phyloP scores from a whole-genome alignment of 2,113 vertebrate species.

The Barnardius zonarius region DNA sequence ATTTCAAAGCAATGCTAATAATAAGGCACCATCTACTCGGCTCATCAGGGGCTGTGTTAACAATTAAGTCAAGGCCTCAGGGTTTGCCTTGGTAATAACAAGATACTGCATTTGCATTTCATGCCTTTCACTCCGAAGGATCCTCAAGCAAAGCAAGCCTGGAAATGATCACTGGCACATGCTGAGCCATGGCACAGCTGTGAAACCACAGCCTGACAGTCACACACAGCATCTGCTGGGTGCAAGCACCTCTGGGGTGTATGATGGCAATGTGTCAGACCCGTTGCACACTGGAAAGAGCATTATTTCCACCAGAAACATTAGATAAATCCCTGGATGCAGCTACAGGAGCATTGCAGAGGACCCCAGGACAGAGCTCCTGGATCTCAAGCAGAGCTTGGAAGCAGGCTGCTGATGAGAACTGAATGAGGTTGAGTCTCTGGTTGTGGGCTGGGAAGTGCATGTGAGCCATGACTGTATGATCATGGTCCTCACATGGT shows the following conservation, averaged over 20 bases:
- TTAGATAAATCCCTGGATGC: not conserved
- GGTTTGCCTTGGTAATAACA: not conserved
- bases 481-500: not conserved
- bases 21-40: not conserved
- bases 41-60: not conserved
- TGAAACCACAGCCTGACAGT: not conserved
- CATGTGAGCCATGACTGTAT: not conserved
- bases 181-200: not conserved
- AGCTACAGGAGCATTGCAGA: not conserved
- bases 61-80: not conserved
- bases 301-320: rapidly evolving
- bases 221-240: not conserved
- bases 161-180: rapidly evolving
- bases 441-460: not conserved
- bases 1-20: not conserved
- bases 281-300: rapidly evolving
- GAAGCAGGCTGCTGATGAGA: not conserved
- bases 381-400: not conserved
- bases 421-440: not conserved
- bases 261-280: not conserved
- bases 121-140: not conserved
- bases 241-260: not conserved
- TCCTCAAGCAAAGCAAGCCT: not conserved
- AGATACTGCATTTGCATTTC: slow-evolving; percentile 5
- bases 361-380: not conserved